Base-by-base conservation (phyloP, 2,888 invertebrate species). In the Iphiclides podalirius region DNA sequence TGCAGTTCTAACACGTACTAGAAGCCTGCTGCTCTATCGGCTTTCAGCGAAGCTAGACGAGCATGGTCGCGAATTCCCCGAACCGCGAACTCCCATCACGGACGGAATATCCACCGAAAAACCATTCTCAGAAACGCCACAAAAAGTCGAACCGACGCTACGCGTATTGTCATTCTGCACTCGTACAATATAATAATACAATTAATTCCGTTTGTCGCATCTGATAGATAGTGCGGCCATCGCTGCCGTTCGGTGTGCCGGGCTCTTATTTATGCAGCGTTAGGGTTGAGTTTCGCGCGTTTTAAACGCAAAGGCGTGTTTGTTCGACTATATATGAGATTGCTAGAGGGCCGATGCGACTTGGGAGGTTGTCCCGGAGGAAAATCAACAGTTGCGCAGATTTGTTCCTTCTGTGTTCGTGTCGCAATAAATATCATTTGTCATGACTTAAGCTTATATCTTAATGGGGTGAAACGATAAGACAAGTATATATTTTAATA, bases 181-280 rank as follows among this genome's bases (percentile, higher is more conserved):
- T 60, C 76, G 74, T 67, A 51, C 57, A 47, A 72, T 70, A 73
- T 86, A 83, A 85, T 85, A 85, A 85, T 85, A 83, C 79, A 83
- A 86, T 86, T 85, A 85, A 86, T 82, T 84, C 83, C 58, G 75
- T 75, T 67, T 77, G 73, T 72, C 70, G 70, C 72, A 74, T 75
- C 70, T 66, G 74, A 75, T 76, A 52, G 38, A 20, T 6, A 6
- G 6, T n/a, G n/a, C n/a, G 4, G 20, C 20, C 6, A 20, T 20
- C 20, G 20, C n/a, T n/a, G n/a, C n/a, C n/a, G n/a, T n/a, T n/a
- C n/a, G n/a, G n/a, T n/a, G n/a, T n/a, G n/a, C n/a, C n/a, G n/a
- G n/a, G n/a, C n/a, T n/a, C n/a, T n/a, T n/a, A n/a, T n/a, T n/a
- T n/a, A n/a, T n/a, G n/a, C n/a, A 0, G 12, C 0, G 1, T 52